A percentile compares a stretch with the other conserved stretches of the same genome.
Evolutionary conservation across 2,797 vertebrate species (phyloP).

Genomic region (Macropus fuliginosus): DNA sequence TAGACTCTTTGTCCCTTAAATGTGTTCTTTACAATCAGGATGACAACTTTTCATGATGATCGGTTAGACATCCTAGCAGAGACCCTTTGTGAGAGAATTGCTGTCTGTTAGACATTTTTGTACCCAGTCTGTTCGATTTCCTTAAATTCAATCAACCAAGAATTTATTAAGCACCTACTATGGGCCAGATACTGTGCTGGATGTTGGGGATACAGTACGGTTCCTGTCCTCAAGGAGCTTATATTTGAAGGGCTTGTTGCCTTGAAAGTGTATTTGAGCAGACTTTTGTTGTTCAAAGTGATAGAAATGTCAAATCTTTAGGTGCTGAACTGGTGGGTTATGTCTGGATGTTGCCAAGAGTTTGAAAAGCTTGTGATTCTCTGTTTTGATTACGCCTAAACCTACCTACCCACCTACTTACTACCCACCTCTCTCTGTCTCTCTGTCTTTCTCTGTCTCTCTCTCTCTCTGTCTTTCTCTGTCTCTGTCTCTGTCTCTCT

Average conservation of each 20-base stretch:
- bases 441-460: too few species aligned
- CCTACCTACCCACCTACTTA: too few species aligned
- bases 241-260: conserved; percentile 61
- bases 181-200: neutral
- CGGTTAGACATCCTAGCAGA: conserved; percentile 41
- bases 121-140: neutral
- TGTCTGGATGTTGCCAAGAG: conserved; percentile 25
- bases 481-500: too few species aligned
- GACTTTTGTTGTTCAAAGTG: conserved; percentile 19
- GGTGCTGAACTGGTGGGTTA: conserved; percentile 43
- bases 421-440: too few species aligned
- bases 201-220: neutral
- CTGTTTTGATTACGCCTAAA: neutral
- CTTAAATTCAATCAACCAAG: neutral
- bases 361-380: conserved; percentile 37
- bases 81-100: conserved; percentile 37
- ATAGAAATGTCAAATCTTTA: conserved; percentile 60
- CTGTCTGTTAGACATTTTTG: neutral
- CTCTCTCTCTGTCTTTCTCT: too few species aligned
- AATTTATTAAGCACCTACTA: neutral
- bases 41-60: conserved; percentile 36
- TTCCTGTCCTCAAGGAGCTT: neutral
- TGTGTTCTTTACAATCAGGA: conserved; percentile 54
- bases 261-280: neutral
- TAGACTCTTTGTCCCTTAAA: conserved; percentile 48